A percentile compares a stretch with the other conserved stretches of the same genome.
These are phyloP conservation scores for Leptinotarsa defecta DNA, from an alignment of 1,140 invertebrate genomes.

Conservation along the genomic window DNA sequence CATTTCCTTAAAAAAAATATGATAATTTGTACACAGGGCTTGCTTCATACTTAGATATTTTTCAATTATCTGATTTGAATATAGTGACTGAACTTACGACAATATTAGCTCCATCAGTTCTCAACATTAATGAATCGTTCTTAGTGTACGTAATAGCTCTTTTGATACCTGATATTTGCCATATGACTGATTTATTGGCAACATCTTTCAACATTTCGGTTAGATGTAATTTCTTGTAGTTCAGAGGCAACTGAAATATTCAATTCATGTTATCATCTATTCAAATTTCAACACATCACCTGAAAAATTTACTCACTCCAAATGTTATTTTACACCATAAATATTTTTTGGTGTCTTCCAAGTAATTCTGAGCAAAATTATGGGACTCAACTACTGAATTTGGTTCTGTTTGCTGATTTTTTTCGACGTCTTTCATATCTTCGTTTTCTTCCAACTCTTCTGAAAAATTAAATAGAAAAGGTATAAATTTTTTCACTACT, in stretches of 20 bases:
- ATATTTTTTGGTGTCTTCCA: slow-evolving; percentile 72
- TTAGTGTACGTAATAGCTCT: slow-evolving; percentile 76
- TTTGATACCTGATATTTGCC: slow-evolving; percentile 81
- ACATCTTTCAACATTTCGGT: slow-evolving; percentile 75
- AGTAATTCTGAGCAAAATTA: slow-evolving; percentile 67
- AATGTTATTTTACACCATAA: slow-evolving; percentile 78
- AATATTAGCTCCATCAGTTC: slow-evolving; percentile 96
- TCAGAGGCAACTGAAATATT: slow-evolving; percentile 64
- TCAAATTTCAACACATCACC: slow-evolving; percentile 43
- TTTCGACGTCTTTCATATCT: slow-evolving; percentile 59
- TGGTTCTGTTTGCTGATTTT: slow-evolving; percentile 72
- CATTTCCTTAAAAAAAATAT: slow-evolving; percentile 31
- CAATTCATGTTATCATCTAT: slow-evolving; percentile 54
- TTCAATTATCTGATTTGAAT: too few species aligned
- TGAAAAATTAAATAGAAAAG: slow-evolving; percentile 3
- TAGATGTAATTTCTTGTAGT: slow-evolving; percentile 74
- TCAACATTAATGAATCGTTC: slow-evolving; percentile 67
- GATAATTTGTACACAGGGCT: not conserved
- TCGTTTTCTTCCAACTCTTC: slow-evolving; percentile 52
- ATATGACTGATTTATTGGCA: slow-evolving; percentile 76
- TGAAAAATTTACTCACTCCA: slow-evolving; percentile 57
- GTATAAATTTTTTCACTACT: too few species aligned
- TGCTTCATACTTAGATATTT: not conserved
- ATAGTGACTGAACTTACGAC: slow-evolving; percentile 58
- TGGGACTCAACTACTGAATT: slow-evolving; percentile 59